These are phyloP conservation scores for Drosophila suboccidentalis DNA, from an alignment of 2,888 invertebrate species.

Conservation along the genomic window DNA sequence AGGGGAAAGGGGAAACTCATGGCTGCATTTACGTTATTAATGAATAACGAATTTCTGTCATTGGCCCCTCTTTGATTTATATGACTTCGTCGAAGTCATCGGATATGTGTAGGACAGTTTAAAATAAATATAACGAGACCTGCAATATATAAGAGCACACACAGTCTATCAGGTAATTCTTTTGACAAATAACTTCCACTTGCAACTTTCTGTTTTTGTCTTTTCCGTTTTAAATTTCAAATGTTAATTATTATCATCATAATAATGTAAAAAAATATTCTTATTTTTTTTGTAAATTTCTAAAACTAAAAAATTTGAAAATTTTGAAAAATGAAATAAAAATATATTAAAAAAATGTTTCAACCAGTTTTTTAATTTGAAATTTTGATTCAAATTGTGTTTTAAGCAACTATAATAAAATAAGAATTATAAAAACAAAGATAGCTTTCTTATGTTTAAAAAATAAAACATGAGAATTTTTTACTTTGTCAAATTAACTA, in stretches of 20 bases:
- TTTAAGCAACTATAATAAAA: no score
- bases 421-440: not conserved
- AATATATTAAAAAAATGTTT: no score
- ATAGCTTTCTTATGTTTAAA: not conserved
- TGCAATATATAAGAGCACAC: not conserved
- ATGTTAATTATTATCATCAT: not conserved
- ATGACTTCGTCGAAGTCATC: slow-evolving; percentile 20
- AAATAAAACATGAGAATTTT: not conserved
- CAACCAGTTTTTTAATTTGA: no score
- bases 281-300: no score
- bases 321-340: no score
- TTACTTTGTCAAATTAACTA: not conserved
- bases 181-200: not conserved
- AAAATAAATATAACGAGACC: slow-evolving; percentile 36
- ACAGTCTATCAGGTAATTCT: not conserved
- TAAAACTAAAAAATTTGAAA: no score
- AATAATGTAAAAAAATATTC: no score
- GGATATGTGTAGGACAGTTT: slow-evolving; percentile 15
- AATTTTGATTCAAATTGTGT: no score
- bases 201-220: no score
- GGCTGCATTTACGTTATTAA: slow-evolving; percentile 63
- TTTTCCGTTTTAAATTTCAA: not conserved
- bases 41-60: slow-evolving; percentile 62
- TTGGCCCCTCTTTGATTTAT: slow-evolving; percentile 56
- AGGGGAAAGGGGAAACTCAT: slow-evolving; percentile 27